phyloP scores from a whole-genome alignment of 2,113 vertebrate genomes.

The Pelodiscus sinensis region DNA sequence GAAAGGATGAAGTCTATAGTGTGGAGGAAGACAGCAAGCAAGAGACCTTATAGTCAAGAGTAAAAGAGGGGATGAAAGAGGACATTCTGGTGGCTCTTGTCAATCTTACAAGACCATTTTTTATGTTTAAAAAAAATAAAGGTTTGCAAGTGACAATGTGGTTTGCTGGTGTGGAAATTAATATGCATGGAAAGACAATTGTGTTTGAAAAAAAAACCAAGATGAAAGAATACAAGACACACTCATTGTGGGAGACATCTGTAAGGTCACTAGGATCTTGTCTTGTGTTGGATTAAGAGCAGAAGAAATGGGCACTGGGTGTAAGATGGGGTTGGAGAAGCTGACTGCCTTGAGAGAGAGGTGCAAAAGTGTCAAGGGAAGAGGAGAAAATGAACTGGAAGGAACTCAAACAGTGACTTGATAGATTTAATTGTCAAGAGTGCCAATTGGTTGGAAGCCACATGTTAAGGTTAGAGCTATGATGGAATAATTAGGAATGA shows the following conservation, averaged over 20 bases:
- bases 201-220: not conserved
- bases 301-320: not conserved
- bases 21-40: not conserved
- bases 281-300: rapidly evolving
- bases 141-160: not conserved
- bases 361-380: not conserved
- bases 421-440: not conserved
- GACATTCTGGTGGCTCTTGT: not conserved
- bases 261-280: not conserved
- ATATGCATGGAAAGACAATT: rapidly evolving
- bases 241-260: not conserved
- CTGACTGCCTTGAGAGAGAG: not conserved
- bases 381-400: not conserved
- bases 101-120: not conserved
- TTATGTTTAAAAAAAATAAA: not conserved
- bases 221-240: not conserved
- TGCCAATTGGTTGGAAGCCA: not conserved
- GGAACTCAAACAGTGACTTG: not conserved
- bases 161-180: not conserved
- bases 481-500: conserved; percentile 9
- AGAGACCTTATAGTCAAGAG: not conserved
- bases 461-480: not conserved
- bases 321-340: not conserved
- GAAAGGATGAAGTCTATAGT: not conserved
- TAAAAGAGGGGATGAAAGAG: not conserved